Evolutionary conservation across 2,888 invertebrate species (phyloP).

Genomic region (Dicranocentrus wangi): DNA sequence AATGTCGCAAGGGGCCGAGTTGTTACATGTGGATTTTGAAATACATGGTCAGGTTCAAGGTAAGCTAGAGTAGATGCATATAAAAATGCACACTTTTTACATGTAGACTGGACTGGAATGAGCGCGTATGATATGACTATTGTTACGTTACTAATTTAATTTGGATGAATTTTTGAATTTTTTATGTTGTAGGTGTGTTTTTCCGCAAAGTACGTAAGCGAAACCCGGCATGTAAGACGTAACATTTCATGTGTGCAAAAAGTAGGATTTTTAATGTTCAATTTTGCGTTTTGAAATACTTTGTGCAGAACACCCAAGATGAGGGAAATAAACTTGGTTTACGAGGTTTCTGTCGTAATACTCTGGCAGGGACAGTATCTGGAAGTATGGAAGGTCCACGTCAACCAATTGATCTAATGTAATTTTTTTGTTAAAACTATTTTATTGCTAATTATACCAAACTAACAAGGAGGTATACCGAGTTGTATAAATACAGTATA

Average conservation of each 20-base stretch:
- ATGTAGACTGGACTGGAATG: no score
- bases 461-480: no score
- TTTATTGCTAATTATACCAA: no score
- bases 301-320: slow-evolving; percentile 80
- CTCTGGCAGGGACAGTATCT: slow-evolving; percentile 80
- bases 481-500: no score
- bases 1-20: not conserved
- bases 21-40: slow-evolving; percentile 68
- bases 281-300: not conserved
- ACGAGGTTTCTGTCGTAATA: slow-evolving; percentile 85
- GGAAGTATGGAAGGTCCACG: slow-evolving; percentile 81
- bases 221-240: not conserved
- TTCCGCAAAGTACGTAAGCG: slow-evolving; percentile 67
- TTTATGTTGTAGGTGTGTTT: slow-evolving; percentile 65
- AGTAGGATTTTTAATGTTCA: not conserved
- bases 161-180: slow-evolving; percentile 7
- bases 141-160: no score
- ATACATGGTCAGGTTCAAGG: slow-evolving; percentile 70
- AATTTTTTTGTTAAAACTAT: no score
- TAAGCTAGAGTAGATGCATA: slow-evolving; percentile 29
- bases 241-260: not conserved
- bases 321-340: slow-evolving; percentile 80
- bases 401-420: slow-evolving; percentile 80
- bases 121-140: no score
- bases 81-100: slow-evolving; percentile 10